Evolutionary conservation across 2,888 invertebrate species (phyloP), one percentile per base, ranked within the genome.

Genomic region (Andrena camellia): DNA sequence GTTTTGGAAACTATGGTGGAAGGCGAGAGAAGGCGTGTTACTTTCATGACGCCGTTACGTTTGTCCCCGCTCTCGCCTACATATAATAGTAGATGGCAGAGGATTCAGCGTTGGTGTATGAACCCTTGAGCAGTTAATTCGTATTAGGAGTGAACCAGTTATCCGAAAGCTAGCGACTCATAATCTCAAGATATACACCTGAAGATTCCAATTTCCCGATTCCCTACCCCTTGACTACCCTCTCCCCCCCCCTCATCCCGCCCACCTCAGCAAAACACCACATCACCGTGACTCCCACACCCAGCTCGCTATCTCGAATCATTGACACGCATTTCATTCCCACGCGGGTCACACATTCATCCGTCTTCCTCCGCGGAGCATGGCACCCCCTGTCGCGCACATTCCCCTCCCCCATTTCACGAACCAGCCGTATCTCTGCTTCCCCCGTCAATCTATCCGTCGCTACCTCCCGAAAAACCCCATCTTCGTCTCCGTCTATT

Each of bases 361-460:
- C 42, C 42, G 57, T 69, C 42, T 62, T 20, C 20, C 31, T 68
- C 42, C 23, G 13, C 42, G 13, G 29, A 29, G 73, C 42, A 57
- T 63, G 35, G 35, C 35, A 57, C 33, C 29, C 70, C 29, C 42
- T 54, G 29, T n/a, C 7, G 35, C 23, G 33, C 54, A 29, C 50
- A 20, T 57, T 50, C 54, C 48, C 63, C 67, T 54, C 63, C 67
- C 72, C 54, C 33, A 54, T 63, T 57, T 67, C 23, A 17, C 42
- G 62, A 74, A 42, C 66, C 50, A 33, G 29, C 73, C 68, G 57
- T 69, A 75, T 82, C 82, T 74, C n/a, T 50, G 7, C 48, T 50
- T 33, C 73, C 68, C 67, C 74, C 71, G 78, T 74, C 74, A 71
- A 79, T 79, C 82, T 52, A 74, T 79, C 78, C 68, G 74, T 82